Conservation (phyloP, 2,888 invertebrate genomes). For the Eustalomyia histrio region DNA sequence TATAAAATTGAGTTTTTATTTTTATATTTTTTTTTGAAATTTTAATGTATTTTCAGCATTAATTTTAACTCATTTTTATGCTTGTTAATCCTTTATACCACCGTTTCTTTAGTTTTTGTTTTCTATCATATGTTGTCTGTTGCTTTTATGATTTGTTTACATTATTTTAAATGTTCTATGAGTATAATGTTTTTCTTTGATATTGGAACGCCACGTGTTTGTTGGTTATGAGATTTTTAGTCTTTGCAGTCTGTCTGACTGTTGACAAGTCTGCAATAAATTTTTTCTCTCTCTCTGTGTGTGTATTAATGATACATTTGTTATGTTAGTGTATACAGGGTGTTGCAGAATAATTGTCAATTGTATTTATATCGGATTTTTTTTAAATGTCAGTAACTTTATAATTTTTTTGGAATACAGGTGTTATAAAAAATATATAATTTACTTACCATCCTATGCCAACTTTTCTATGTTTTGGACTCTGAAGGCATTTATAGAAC, state of each 20-base stretch:
- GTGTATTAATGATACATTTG: background rate
- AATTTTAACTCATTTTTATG: slow-evolving; percentile 42
- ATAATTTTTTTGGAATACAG: no score
- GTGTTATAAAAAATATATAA: background rate
- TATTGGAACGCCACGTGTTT: slow-evolving; percentile 61
- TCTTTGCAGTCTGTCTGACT: slow-evolving; percentile 40
- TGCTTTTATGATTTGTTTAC: slow-evolving; percentile 62
- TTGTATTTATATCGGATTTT: no score
- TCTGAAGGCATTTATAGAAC: background rate
- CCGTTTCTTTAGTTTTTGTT: slow-evolving; percentile 25
- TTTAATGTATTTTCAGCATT: slow-evolving; percentile 14
- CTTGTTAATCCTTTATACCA: slow-evolving; percentile 13
- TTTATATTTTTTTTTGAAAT: slow-evolving; percentile 6
- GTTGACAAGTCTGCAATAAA: slow-evolving; percentile 27
- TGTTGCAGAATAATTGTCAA: background rate
- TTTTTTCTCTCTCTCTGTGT: slow-evolving; percentile 19
- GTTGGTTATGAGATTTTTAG: slow-evolving; percentile 45
- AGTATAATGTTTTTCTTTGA: slow-evolving; percentile 47
- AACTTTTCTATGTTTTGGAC: background rate
- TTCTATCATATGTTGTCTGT: slow-evolving; percentile 28
- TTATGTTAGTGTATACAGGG: slow-evolving; percentile 42
- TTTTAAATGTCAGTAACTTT: no score
- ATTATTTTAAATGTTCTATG: slow-evolving; percentile 34
- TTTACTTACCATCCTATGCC: slow-evolving; percentile 47
- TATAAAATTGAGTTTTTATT: slow-evolving; percentile 26